Evolutionary conservation across 2,888 invertebrate genomes (phyloP), one percentile per base, ranked within the genome.

Genomic region (Diarsia rubi): DNA sequence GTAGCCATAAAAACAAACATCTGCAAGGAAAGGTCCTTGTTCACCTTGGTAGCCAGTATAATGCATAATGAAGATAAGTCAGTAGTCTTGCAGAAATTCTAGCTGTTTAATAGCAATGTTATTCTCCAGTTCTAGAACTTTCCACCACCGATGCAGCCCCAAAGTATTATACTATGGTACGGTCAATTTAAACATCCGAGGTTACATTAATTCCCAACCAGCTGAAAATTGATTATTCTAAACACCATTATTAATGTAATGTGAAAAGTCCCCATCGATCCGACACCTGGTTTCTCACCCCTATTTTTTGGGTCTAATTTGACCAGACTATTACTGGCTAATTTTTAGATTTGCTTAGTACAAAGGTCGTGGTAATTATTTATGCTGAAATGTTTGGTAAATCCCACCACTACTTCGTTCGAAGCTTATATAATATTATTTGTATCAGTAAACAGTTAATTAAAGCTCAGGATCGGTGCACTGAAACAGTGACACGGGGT

Each of bases 11-110:
- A 6, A 37, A 19, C 6, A 16, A 21, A 24, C 24, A 21, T 21
- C 47, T 49, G 42, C 16, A 60, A 31, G 78, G 52, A 37, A 52
- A 42, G 16, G 19, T 42, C 60, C 45, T 60, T 19, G 49, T 80
- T 77, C 14, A 44, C 64, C 73, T 77, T 65, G 64, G 2, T n/a
- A 27, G 9, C 57, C 31, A 57, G 16, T 2, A 11, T 31, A 31
- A 16, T 16, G n/a, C 27, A 63, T 63, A 37, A 44, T 49, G 49
- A 24, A 59, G 14, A 19, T 12, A 14, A 27, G 2, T 19, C 49
- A 59, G 16, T 52, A n/a, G 14, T 73, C 8, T 68, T 11, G 14
- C 14, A 47, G 2, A 42, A n/a, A 27, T 62, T 37, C 12, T 42
- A 3, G 14, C 37, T 19, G 19, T 45, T 14, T 60, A n/a, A 8